These are phyloP conservation scores for Sisyra nigra DNA, from an alignment of 2,888 invertebrate species.

Conservation along the genomic window DNA sequence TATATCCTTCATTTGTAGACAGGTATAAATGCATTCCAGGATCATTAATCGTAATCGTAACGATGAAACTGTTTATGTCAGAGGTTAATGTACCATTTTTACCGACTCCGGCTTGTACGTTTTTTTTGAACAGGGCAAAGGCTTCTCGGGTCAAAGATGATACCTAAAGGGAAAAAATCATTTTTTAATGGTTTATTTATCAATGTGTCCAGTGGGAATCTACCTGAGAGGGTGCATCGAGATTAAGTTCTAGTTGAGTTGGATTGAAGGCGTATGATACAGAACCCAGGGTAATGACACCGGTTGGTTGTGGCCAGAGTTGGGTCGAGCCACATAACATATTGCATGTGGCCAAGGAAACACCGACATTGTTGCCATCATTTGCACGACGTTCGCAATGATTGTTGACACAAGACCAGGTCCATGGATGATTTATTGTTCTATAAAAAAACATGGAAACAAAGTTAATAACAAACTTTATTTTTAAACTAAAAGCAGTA, in stretches of 20 bases:
- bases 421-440: conserved; percentile 41
- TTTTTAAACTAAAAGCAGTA: no score
- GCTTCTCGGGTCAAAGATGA: conserved; percentile 30
- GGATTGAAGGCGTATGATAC: conserved; percentile 42
- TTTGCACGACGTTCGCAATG: conserved; percentile 46
- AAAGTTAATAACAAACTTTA: no score
- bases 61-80: conserved; percentile 22
- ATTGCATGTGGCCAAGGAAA: conserved; percentile 54
- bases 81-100: conserved; percentile 13
- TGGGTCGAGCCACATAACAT: conserved; percentile 61
- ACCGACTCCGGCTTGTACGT: conserved; percentile 17
- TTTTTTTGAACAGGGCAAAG: conserved; percentile 31
- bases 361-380: conserved; percentile 28
- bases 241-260: conserved; percentile 27
- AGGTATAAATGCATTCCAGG: conserved; percentile 40
- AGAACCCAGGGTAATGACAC: conserved; percentile 46
- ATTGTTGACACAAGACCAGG: conserved; percentile 54
- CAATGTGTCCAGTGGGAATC: background rate
- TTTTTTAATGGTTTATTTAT: conserved; percentile 1
- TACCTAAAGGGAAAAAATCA: conserved; percentile 18
- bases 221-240: conserved; percentile 29
- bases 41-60: conserved; percentile 35
- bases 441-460: no score
- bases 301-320: conserved; percentile 69
- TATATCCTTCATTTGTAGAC: conserved; percentile 61